Percentiles rank a stretch among this genome's conserved stretches.
Evolutionary conservation across 1,140 invertebrate genomes (phyloP).

Genomic region (Drosophila erecta): DNA sequence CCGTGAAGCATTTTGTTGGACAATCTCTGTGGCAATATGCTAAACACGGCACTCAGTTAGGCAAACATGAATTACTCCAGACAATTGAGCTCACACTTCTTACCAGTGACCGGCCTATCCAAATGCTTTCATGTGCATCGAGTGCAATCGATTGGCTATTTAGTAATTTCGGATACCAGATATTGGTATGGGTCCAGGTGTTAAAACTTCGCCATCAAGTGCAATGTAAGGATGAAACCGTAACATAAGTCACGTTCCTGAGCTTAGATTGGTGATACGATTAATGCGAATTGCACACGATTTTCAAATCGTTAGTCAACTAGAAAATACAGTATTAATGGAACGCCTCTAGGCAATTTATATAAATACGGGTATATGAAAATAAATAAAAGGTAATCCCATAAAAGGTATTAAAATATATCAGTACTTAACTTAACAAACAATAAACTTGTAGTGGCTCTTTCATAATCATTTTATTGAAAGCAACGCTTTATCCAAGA

Average conservation of each 20-base stretch:
- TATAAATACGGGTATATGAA: no score
- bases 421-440: no score
- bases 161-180: not conserved
- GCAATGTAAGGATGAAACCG: not conserved
- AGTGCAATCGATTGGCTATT: constrained; percentile 31
- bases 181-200: constrained; percentile 34
- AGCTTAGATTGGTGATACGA: constrained; percentile 4
- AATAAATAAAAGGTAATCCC: no score
- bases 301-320: not conserved
- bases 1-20: constrained; percentile 40
- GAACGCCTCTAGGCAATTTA: no score
- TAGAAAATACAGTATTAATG: no score
- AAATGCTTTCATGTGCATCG: constrained; percentile 19
- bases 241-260: constrained; percentile 3
- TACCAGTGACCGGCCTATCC: constrained; percentile 39
- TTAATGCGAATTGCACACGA: constrained; percentile 2
- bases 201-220: constrained; percentile 32
- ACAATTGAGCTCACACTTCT: constrained; percentile 7
- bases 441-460: not conserved
- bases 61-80: constrained; percentile 26
- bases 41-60: constrained; percentile 45
- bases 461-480: not conserved
- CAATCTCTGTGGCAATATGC: constrained; percentile 45
- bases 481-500: not conserved
- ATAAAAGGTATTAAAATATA: no score